phyloP scores from a whole-genome alignment of 2,113 vertebrate species.

The Cavia porcellus region DNA sequence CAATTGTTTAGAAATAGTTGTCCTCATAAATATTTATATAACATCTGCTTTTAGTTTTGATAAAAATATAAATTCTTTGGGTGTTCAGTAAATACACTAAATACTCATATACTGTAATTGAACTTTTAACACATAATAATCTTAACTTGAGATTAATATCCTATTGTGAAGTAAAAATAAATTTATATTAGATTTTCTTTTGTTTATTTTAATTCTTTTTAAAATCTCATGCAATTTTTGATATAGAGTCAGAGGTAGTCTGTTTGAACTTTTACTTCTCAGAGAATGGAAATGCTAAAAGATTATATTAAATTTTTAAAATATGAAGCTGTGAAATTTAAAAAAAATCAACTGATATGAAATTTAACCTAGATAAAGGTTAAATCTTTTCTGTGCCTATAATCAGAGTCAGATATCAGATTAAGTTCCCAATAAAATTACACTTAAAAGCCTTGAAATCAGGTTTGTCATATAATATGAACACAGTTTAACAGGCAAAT shows the following conservation, averaged over 20 bases:
- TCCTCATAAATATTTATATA: neutral
- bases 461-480: neutral
- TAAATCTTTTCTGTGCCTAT: neutral
- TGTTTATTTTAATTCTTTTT: neutral
- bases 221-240: neutral
- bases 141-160: neutral
- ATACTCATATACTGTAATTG: neutral
- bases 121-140: neutral
- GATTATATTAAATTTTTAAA: slow-evolving; percentile 9
- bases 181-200: neutral
- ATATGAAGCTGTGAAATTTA: neutral
- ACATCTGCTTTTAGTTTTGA: neutral
- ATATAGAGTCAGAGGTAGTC: neutral
- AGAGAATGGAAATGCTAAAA: neutral
- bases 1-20: neutral
- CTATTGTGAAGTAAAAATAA: neutral
- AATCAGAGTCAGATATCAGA: neutral
- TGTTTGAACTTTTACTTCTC: neutral
- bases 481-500: neutral
- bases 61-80: neutral
- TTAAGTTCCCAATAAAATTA: neutral
- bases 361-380: neutral
- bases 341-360: neutral
- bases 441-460: neutral
- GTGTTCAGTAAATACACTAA: neutral